Conservation (phyloP, 2,888 invertebrate species). For the Ectropis crepuscularia region DNA sequence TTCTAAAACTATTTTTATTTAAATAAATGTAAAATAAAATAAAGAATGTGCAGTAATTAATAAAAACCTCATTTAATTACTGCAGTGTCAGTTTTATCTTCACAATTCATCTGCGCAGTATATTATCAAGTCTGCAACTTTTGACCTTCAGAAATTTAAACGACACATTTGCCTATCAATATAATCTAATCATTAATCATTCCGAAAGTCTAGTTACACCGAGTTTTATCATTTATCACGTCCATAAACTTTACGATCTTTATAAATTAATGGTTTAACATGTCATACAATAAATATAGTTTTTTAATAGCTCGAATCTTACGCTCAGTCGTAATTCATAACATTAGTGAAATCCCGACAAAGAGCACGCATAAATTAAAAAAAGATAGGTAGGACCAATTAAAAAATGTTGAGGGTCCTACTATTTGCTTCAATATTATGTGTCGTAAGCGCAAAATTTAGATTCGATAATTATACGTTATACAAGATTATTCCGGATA, state of each 20-base stretch:
- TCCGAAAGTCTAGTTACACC: conserved; percentile 13
- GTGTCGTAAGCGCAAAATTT: conserved; percentile 50
- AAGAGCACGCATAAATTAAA: not conserved
- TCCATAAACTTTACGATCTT: conserved; percentile 22
- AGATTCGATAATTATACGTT: conserved; percentile 67
- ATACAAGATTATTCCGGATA: conserved; percentile 78
- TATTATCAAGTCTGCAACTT: conserved; percentile 6
- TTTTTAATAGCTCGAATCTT: conserved; percentile 10
- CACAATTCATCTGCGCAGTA: conserved; percentile 3
- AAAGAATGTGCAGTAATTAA: too few species aligned
- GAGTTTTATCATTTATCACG: conserved; percentile 21
- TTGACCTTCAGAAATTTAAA: conserved; percentile 7
- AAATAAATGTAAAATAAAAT: too few species aligned
- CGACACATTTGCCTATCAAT: conserved; percentile 5
- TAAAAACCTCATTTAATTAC: too few species aligned
- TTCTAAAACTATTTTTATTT: too few species aligned
- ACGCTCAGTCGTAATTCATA: conserved; percentile 9
- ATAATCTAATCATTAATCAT: conserved; percentile 18
- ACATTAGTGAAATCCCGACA: not conserved
- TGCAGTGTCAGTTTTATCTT: too few species aligned
- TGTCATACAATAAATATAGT: conserved; percentile 13
- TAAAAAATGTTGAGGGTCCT: conserved; percentile 40
- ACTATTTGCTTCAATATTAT: conserved; percentile 29
- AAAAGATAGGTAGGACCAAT: not conserved
- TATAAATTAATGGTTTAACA: conserved; percentile 29